Percentiles rank a stretch among this genome's conserved stretches.
Evolutionary conservation across 1,140 invertebrate species (phyloP).

Genomic region (Cylas formicarius): DNA sequence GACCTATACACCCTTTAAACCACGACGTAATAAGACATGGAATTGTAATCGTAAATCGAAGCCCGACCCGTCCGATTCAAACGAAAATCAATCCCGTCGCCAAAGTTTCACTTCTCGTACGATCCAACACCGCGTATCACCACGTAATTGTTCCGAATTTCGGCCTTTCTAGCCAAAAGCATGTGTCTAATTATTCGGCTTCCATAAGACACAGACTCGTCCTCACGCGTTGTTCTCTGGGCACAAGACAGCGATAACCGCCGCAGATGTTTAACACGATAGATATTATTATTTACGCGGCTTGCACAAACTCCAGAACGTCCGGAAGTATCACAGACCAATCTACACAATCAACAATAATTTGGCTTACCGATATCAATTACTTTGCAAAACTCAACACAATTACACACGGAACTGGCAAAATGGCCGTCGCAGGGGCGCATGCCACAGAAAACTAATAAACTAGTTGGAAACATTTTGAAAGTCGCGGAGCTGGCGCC

Average conservation of each 20-base stretch:
- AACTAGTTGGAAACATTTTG: slow-evolving; percentile 40
- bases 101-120: too few species aligned
- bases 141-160: slow-evolving; percentile 11
- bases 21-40: too few species aligned
- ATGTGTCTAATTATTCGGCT: slow-evolving; percentile 42
- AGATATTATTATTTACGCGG: too few species aligned
- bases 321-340: slow-evolving; percentile 13
- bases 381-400: slow-evolving; percentile 51
- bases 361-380: slow-evolving; percentile 41
- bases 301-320: slow-evolving; percentile 12
- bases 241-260: slow-evolving; percentile 29
- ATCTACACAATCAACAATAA: slow-evolving; percentile 25
- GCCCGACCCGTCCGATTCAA: too few species aligned
- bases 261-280: slow-evolving; percentile 33
- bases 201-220: slow-evolving; percentile 35
- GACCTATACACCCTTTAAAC: too few species aligned
- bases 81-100: too few species aligned
- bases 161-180: slow-evolving; percentile 36
- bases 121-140: slow-evolving; percentile 14
- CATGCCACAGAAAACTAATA: slow-evolving; percentile 57
- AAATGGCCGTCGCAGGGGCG: slow-evolving; percentile 61
- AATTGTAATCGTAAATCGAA: too few species aligned
- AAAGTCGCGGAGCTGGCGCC: too few species aligned
- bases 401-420: slow-evolving; percentile 55
- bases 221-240: slow-evolving; percentile 32